Evolutionary conservation across 2,888 invertebrate genomes (phyloP).

Genomic region (Orgyia antiqua): DNA sequence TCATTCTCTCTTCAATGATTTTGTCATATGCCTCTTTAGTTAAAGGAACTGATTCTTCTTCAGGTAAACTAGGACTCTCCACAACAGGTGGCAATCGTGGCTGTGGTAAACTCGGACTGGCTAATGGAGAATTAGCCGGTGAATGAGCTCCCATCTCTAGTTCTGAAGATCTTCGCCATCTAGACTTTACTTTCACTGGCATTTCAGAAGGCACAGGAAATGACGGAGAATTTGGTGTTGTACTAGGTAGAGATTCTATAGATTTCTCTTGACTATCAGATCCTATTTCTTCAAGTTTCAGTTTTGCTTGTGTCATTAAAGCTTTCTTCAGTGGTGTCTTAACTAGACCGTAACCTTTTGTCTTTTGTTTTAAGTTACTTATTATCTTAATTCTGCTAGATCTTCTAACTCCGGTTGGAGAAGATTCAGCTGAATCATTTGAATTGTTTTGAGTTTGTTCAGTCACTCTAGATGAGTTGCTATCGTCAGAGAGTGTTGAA

Average conservation of each 20-base stretch:
- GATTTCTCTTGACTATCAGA: slow-evolving; percentile 72
- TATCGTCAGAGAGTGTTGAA: slow-evolving; percentile 66
- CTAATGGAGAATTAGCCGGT: slow-evolving; percentile 57
- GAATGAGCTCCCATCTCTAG: slow-evolving; percentile 80
- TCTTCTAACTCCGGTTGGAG: slow-evolving; percentile 80
- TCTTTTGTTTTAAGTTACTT: slow-evolving; percentile 81
- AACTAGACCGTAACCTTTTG: slow-evolving; percentile 81
- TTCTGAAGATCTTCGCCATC: slow-evolving; percentile 87
- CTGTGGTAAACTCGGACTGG: slow-evolving; percentile 55
- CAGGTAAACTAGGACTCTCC: slow-evolving; percentile 36
- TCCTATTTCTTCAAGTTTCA: slow-evolving; percentile 78
- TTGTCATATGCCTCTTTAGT: slow-evolving; percentile 66
- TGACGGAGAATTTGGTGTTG: slow-evolving; percentile 57
- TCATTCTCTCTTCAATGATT: slow-evolving; percentile 78
- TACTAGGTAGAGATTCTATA: slow-evolving; percentile 36
- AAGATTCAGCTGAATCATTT: slow-evolving; percentile 69
- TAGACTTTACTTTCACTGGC: slow-evolving; percentile 88
- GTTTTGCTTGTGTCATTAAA: slow-evolving; percentile 69
- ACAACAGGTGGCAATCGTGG: slow-evolving; percentile 40
- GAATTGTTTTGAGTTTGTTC: slow-evolving; percentile 55
- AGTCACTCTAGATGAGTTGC: slow-evolving; percentile 58
- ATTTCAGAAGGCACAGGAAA: slow-evolving; percentile 75
- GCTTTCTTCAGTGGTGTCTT: slow-evolving; percentile 73
- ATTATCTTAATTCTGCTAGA: slow-evolving; percentile 88
- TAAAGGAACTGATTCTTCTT: slow-evolving; percentile 41